phyloP scores from a whole-genome alignment of 2,113 vertebrate genomes.

The human region GRCh38 chr20:58448001-58448500 shows the following conservation, averaged over 20 bases:
- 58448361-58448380: background rate
- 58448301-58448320: background rate
- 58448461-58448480: accelerated
- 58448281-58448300: accelerated
- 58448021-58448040: background rate
- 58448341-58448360: background rate
- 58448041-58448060: accelerated
- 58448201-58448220: accelerated
- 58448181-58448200: accelerated
- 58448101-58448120: background rate
- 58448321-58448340: no score
- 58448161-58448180: background rate
- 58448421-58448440: no score
- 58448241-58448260: background rate
- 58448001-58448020: background rate
- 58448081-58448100: no score
- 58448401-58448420: accelerated
- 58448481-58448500: background rate
- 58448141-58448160: background rate
- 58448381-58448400: background rate
- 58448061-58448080: background rate
- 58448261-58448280: background rate
- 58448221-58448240: background rate
- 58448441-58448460: background rate
- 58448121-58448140: background rate